phyloP scores from a whole-genome alignment of 2,113 vertebrate genomes.

The Grus americana region DNA sequence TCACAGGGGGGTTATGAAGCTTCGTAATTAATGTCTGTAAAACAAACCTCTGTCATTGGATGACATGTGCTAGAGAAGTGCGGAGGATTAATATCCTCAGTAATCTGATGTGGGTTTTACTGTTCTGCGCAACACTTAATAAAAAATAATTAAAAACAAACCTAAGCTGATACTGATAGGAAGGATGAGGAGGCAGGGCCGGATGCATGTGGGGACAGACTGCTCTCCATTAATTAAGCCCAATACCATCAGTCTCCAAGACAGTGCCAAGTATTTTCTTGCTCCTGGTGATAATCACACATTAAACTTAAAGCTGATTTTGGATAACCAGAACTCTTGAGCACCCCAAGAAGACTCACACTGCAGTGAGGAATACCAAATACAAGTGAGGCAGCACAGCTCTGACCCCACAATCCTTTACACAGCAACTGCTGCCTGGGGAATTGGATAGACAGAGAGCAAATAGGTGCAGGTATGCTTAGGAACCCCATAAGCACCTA shows the following conservation, averaged over 20 bases:
- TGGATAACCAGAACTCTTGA: not conserved
- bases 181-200: constrained; percentile 1
- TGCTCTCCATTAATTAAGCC: constrained; percentile 23
- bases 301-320: not conserved
- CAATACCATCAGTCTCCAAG: not conserved
- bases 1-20: constrained; percentile 26
- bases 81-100: constrained; percentile 53
- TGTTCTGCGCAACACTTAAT: constrained; percentile 30
- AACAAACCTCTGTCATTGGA: constrained; percentile 21
- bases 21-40: constrained; percentile 57
- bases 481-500: not conserved
- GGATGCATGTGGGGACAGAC: not conserved
- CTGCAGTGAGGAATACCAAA: not conserved
- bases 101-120: constrained; percentile 59
- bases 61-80: constrained; percentile 6
- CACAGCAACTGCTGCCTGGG: not conserved
- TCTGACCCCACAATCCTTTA: not conserved
- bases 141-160: constrained; percentile 55
- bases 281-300: not conserved
- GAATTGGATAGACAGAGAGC: not conserved
- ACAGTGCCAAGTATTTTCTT: not conserved
- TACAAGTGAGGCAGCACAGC: not conserved
- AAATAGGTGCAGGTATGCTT: not conserved
- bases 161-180: constrained; percentile 1
- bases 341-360: not conserved